These are phyloP conservation scores for Creontiades dilutus DNA, from an alignment of 2,888 invertebrate genomes.

Conservation along the genomic window DNA sequence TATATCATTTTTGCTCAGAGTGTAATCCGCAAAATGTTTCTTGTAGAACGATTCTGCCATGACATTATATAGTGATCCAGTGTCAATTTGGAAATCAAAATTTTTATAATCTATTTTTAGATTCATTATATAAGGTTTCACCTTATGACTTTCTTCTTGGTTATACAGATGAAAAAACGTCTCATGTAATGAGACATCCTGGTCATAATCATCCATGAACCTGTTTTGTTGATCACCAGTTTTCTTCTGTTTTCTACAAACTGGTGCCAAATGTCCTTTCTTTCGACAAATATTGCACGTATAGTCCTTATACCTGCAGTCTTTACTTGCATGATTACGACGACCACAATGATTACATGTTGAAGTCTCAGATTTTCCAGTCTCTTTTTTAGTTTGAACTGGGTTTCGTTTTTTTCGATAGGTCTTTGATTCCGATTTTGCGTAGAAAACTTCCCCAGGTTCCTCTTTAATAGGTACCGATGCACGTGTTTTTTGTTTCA, in stretches of 20 bases:
- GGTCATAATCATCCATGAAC: too few relatives aligned
- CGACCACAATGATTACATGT: not conserved
- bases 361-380: not conserved
- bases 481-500: not conserved
- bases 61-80: too few relatives aligned
- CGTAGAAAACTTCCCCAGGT: not conserved
- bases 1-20: too few relatives aligned
- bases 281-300: slow-evolving; percentile 44
- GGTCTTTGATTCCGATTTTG: not conserved
- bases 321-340: not conserved
- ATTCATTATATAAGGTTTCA: too few relatives aligned
- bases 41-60: too few relatives aligned
- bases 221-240: too few relatives aligned
- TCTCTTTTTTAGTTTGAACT: not conserved
- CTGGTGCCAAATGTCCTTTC: slow-evolving; percentile 34
- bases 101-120: too few relatives aligned
- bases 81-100: too few relatives aligned
- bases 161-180: too few relatives aligned
- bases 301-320: slow-evolving; percentile 26
- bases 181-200: too few relatives aligned
- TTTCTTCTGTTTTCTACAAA: not conserved
- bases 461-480: not conserved
- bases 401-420: not conserved
- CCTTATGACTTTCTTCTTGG: too few relatives aligned
- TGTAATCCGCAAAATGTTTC: too few relatives aligned